phyloP scores from a whole-genome alignment of 2,797 vertebrate genomes.

The Gobio occitaniae region DNA sequence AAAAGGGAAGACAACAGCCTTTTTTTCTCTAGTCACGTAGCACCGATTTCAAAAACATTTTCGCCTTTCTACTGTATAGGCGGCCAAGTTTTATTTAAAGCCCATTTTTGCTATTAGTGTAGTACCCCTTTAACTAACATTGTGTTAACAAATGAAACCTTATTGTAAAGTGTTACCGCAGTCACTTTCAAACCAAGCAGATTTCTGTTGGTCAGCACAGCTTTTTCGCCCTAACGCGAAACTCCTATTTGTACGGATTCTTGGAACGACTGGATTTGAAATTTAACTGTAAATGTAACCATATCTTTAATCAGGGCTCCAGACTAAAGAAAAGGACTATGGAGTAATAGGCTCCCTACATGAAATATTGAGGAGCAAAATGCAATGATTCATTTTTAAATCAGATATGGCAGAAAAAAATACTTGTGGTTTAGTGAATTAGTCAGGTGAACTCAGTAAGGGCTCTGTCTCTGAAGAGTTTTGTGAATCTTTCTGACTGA shows the following conservation, averaged over 20 bases:
- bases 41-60: not conserved
- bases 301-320: too few species aligned
- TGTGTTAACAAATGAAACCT: not conserved
- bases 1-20: not conserved
- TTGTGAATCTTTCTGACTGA: conserved; percentile 1
- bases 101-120: not conserved
- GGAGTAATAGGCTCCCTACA: not conserved
- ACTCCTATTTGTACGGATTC: not conserved
- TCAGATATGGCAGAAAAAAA: not conserved
- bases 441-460: too few species aligned
- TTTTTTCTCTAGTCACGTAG: not conserved
- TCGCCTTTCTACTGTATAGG: not conserved
- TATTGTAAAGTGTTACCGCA: not conserved
- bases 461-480: not conserved
- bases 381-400: not conserved
- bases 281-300: not conserved
- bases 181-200: not conserved
- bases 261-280: not conserved
- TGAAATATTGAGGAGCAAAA: not conserved
- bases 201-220: not conserved
- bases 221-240: not conserved
- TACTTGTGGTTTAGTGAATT: too few species aligned
- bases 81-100: not conserved
- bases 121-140: not conserved
- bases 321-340: not conserved